These are phyloP conservation scores for Drosophila willistoni DNA, from an alignment of 1,140 invertebrate genomes.

Conservation along the genomic window DNA sequence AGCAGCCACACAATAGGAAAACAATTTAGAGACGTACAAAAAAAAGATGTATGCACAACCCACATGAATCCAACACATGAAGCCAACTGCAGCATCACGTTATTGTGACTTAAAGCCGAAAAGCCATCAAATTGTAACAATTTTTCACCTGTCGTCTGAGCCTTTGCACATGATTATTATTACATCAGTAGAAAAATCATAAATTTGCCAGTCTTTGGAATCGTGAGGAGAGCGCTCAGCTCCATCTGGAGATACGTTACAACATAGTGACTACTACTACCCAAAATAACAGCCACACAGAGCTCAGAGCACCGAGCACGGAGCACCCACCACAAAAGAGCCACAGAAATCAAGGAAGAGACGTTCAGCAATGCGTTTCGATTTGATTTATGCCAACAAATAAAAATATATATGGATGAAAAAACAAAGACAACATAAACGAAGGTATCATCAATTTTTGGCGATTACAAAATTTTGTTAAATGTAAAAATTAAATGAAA, in stretches of 20 bases:
- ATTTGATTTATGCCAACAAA: constrained; percentile 65
- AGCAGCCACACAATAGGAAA: constrained; percentile 57
- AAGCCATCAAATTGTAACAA: constrained; percentile 78
- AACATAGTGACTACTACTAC: constrained; percentile 35
- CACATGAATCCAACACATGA: constrained; percentile 10
- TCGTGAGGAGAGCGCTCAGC: constrained; percentile 54
- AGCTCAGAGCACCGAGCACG: constrained; percentile 14
- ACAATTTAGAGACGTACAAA: constrained; percentile 66
- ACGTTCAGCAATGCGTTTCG: constrained; percentile 42
- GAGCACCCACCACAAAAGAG: constrained; percentile 26
- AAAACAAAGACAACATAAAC: not conserved
- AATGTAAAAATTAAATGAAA: constrained; percentile 18
- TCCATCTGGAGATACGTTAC: constrained; percentile 53
- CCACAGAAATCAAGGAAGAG: constrained; percentile 58
- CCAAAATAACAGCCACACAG: constrained; percentile 11
- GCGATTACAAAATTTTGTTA: constrained; percentile 37
- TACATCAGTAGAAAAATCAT: constrained; percentile 76
- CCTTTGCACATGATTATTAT: constrained; percentile 74
- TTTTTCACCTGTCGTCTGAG: constrained; percentile 75
- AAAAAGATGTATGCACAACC: constrained; percentile 34
- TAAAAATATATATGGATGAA: constrained; percentile 32
- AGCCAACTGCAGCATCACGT: constrained; percentile 55
- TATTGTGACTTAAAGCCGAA: constrained; percentile 48
- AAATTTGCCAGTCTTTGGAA: constrained; percentile 62
- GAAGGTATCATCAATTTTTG: constrained; percentile 36